Evolutionary conservation across 2,797 vertebrate genomes (phyloP), one percentile per base, ranked within the genome.

Genomic region (Gymnothorax reevesii): DNA sequence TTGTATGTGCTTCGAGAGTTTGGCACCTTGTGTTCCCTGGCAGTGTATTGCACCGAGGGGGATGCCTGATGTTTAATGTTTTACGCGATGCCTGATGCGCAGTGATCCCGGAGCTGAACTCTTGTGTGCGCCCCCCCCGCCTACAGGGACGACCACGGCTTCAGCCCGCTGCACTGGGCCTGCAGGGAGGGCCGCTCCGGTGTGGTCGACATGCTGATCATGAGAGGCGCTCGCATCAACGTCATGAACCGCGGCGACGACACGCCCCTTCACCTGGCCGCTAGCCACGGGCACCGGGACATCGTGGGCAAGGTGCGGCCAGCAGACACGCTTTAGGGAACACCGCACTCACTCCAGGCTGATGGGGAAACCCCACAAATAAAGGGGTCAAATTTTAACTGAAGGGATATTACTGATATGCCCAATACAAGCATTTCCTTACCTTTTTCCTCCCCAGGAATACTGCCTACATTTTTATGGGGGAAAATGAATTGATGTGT

Each of bases 111-210:
- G 17, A 52, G 17, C 75, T 54, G 4, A 52, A 22, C 15, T 7
- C 15, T 1, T 52, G n/a, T 57, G 7, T 27, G 6, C 80, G 4
- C 22, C 57, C 4, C 9, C 1, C 17, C 42, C 71, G 15, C 25
- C 12, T 12, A 8, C 91, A 99, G 98, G n/a, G 98, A 99, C 0
- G 98, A 99, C 94, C 98, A 99, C 0, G 98, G 98, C 85, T 99
- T 99, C 94, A 99, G 98, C 90, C 98, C 98, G 0, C 94, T 99
- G 88, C 98, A 99, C 95, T 99, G 98, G 98, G 98, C 98, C 0
- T 99, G 98, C 91, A 95, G 98, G 0, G 98, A 99, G 87, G 98
- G 98, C 25, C 96, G 98, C 84, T 95, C 96, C 25, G 96, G 96
- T 0, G 97, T 99, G 22, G 98, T 99, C 0, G 98, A 99, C 94